Base-by-base conservation (phyloP, 2,888 invertebrate genomes). In the Trisateles emortualis region DNA sequence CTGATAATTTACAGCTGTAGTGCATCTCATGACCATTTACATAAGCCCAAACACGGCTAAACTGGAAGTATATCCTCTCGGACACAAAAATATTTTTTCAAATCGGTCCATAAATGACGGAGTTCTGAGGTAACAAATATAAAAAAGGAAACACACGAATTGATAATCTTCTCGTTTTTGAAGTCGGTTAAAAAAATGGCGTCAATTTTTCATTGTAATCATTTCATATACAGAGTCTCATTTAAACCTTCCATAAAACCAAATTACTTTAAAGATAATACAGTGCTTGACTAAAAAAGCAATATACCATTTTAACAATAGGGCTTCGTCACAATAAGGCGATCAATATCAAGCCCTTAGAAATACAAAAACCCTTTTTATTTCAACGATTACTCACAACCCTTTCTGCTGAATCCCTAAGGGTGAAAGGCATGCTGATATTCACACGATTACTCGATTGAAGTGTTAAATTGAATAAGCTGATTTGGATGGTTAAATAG, bases 401-500 rank as follows among this genome's bases (percentile, higher is more conserved):
- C 35, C 39, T 52, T 14, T 8, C 29, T 38, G 39, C 41, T 4
- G n/a, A 10, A 10, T 41, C 41, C 51, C 50, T 51, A 0, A 41
- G 42, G 51, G 51, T 9, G 29, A 54, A 52, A 29, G 39, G 36
- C 32, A 32, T 36, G 29, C 14, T 17, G 26, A 42, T 52, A 61
- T 59, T 62, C 54, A 51, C 56, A 52, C 52, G 38, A 52, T 58
- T 46, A 45, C 32, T 39, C 32, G 26, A 68, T 63, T 59, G 43
- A 51, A 53, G 50, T 55, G 54, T 57, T 52, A 55, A 59, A 65
- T 65, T 43, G 51, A 65, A 56, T 55, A 43, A 48, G 48, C 39
- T 9, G n/a, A 46, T 24, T 19, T 26, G 26, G n/a, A 24, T 14
- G 24, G 36, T 17, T 36, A 36, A 36, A 36, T 36, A 17, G 10